Conservation (phyloP, 1,140 invertebrate genomes). For the Lucilia sericata region DNA sequence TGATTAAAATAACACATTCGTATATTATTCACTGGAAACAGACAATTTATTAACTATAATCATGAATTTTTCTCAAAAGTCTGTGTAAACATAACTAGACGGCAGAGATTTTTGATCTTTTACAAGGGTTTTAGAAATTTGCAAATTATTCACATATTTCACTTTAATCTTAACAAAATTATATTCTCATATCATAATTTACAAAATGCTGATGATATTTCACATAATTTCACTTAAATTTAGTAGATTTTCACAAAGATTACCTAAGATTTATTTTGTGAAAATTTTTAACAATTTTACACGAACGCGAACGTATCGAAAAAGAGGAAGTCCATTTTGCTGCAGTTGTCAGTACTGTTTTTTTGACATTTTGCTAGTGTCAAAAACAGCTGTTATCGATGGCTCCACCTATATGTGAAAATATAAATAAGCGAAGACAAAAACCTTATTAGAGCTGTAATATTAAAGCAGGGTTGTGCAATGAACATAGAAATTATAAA, state of each 20-base stretch:
- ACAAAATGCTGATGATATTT: background rate
- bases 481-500: no score
- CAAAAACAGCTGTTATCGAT: conserved; percentile 28
- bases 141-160: conserved; percentile 26
- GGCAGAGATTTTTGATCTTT: background rate
- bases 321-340: conserved; percentile 63
- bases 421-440: no score
- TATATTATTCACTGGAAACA: background rate
- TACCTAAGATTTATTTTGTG: conserved; percentile 66
- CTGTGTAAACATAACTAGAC: background rate
- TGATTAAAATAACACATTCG: background rate
- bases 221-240: conserved; percentile 37
- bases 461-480: no score
- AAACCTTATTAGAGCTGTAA: no score
- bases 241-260: conserved; percentile 55
- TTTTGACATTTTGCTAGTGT: conserved; percentile 35
- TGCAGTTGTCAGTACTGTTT: conserved; percentile 55
- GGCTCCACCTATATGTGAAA: conserved; percentile 31
- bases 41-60: background rate
- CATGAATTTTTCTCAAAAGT: background rate
- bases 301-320: conserved; percentile 67
- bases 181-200: background rate
- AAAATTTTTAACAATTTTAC: conserved; percentile 66
- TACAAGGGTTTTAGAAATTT: background rate
- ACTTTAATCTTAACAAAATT: background rate